Conservation (phyloP, 2,113 vertebrate genomes). For the Tautogolabrus adspersus region DNA sequence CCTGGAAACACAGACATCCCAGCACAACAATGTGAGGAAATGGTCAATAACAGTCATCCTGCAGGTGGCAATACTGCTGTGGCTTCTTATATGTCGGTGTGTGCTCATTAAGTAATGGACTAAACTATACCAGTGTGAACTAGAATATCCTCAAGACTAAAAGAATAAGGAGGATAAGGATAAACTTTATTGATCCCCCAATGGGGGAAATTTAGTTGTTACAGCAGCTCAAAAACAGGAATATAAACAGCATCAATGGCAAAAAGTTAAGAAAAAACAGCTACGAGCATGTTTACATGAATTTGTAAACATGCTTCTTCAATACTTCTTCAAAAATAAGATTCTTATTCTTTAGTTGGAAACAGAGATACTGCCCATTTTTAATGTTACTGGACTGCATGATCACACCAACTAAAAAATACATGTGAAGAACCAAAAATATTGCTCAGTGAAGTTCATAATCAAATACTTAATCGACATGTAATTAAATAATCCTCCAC, state of each 20-base stretch:
- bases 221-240: too few species aligned
- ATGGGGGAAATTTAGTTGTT: too few species aligned
- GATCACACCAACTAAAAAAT: background rate
- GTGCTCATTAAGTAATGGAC: background rate
- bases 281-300: too few species aligned
- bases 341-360: background rate
- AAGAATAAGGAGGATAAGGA: too few species aligned
- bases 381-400: too few species aligned
- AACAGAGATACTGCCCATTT: too few species aligned
- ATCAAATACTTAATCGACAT: slow-evolving; percentile 45
- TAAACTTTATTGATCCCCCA: too few species aligned
- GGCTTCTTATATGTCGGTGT: background rate
- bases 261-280: too few species aligned
- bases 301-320: too few species aligned
- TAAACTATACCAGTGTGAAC: too few species aligned
- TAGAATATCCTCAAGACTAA: background rate
- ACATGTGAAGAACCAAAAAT: slow-evolving; percentile 5
- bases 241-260: too few species aligned
- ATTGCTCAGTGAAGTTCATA: slow-evolving; percentile 25
- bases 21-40: slow-evolving; percentile 28
- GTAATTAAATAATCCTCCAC: slow-evolving; percentile 36
- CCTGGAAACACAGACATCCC: slow-evolving; percentile 40
- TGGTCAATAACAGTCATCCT: slow-evolving; percentile 46
- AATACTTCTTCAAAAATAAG: background rate
- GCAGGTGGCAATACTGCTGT: slow-evolving; percentile 25